These are phyloP conservation scores for Aphaenogaster floridana DNA, from an alignment of 1,140 invertebrate genomes.

Conservation along the genomic window DNA sequence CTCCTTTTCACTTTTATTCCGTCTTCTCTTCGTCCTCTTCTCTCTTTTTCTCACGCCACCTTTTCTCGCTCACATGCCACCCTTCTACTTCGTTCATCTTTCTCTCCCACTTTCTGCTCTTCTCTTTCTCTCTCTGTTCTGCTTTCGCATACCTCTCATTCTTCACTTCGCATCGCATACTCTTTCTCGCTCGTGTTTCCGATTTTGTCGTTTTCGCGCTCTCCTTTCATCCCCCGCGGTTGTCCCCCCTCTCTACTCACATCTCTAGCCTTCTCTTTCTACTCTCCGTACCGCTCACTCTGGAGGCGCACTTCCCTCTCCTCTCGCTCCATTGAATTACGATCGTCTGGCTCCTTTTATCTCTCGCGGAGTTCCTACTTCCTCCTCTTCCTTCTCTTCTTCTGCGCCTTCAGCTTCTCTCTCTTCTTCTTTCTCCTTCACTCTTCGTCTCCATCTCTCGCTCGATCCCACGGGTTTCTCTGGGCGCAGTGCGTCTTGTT, in stretches of 20 bases:
- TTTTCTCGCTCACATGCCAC: slow-evolving; percentile 14
- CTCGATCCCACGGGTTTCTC: slow-evolving; percentile 33
- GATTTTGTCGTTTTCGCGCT: slow-evolving; percentile 55
- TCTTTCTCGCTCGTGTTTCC: slow-evolving; percentile 70
- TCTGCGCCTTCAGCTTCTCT: slow-evolving; percentile 34
- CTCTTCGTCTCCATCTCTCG: slow-evolving; percentile 45
- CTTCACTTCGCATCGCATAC: slow-evolving; percentile 26
- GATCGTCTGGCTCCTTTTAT: slow-evolving; percentile 56
- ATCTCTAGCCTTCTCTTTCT: slow-evolving; percentile 25
- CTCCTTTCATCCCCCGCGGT: slow-evolving; percentile 69
- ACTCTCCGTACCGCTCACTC: slow-evolving; percentile 29
- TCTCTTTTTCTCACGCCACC: slow-evolving; percentile 19
- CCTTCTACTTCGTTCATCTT: slow-evolving; percentile 43
- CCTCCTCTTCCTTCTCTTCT: slow-evolving; percentile 59
- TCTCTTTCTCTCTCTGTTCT: slow-evolving; percentile 16
- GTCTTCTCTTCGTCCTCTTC: slow-evolving; percentile 14
- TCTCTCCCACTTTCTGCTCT: slow-evolving; percentile 17
- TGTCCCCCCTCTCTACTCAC: slow-evolving; percentile 8
- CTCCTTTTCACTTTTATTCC: slow-evolving; percentile 40
- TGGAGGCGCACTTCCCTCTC: slow-evolving; percentile 58
- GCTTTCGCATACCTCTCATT: slow-evolving; percentile 55
- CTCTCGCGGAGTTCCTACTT: slow-evolving; percentile 50
- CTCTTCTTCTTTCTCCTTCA: slow-evolving; percentile 62
- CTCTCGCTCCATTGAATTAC: slow-evolving; percentile 68
- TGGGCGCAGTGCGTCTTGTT: not conserved